Base-by-base conservation (phyloP, 2,888 invertebrate species). In the Melanchra persicariae region DNA sequence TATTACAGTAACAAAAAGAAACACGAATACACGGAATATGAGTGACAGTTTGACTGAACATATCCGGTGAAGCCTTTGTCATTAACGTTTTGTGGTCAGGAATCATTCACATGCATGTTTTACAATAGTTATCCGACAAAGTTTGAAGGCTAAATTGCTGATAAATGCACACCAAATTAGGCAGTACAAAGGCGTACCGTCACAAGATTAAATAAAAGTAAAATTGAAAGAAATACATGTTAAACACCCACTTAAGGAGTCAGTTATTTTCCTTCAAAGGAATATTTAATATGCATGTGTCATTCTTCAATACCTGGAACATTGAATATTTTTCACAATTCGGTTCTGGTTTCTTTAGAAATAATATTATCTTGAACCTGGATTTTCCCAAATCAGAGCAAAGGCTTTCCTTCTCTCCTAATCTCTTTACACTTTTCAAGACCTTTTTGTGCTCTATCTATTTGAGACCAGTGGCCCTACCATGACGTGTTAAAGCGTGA, bases 91-190 rank as follows among this genome's bases (percentile, higher is more conserved):
- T 82, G 71, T 76, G 70, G 70, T 40, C 55, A 86, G 88, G 87
- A 89, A 88, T 85, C 49, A 83, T 84, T 89, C 87, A 83, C 85
- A 86, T 74, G 70, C 61, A 64, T 80, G 67, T 67, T 66, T 4
- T 47, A 77, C 78, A 76, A 80, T 67, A 60, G 49, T 64, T 63
- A 63, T 19, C 49, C 34, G 74, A 70, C 71, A 55, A 24, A 45
- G 17, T 70, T 71, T 75, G 78, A 81, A 67, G 57, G 54, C 63
- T 45, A 84, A 84, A 81, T 84, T 79, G 43, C 26, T 12, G 51
- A 37, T 70, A 52, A 79, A 64, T 68, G 55, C 26, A 73, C 49
- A 37, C 55, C 71, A 71, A 78, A 78, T 83, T 66, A 65, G 70
- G 34, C 37, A 10, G 43, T 30, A 67, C 58, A 68, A 82, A 66